Evolutionary conservation across 2,113 vertebrate species (phyloP), one percentile per base, ranked within the genome.

Genomic region (Callaeas wilsoni): DNA sequence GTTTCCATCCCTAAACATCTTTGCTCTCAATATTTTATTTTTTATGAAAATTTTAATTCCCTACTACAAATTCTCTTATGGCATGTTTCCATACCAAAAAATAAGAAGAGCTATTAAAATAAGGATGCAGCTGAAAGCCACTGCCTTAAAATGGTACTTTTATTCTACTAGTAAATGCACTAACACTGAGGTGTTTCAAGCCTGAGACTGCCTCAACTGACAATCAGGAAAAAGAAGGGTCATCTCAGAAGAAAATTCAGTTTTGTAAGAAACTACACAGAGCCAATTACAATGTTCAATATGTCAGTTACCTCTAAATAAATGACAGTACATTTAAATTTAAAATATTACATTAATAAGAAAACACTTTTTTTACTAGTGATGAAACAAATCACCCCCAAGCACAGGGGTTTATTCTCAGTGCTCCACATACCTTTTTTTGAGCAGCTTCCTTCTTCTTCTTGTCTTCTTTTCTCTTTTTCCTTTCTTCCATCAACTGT

Each of bases 401-500:
- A 87, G 95, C 56, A 89, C 0, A 4, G 39, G 39, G 29, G 16
- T 74, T 85, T 74, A 60, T 56, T 84, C 64, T 87, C n/a, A 47
- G 64, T 13, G 49, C 41, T 75, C 46, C 93, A 92, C 97, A 95
- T 99, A 98, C 99, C 99, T 99, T 98, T 98, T 98, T 99, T 97
- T 98, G 98, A 98, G 98, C 98, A 99, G 98, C 98, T 98, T 98
- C 98, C 98, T 98, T 98, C 97, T 98, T 98, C 96, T 98, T 98
- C 96, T 98, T 99, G 96, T 98, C 98, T 97, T 98, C 98, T 98
- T 98, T 99, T 98, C 98, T 98, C 97, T 98, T 98, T 98, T 98
- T 98, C 98, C 98, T 98, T 98, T 99, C 99, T 99, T 99, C 99
- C 99, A 99, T 99, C 98, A 99, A 99, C 98, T 98, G 98, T 98